Base-by-base conservation (phyloP, 2,888 invertebrate genomes). In the Drosophila barbarae region DNA sequence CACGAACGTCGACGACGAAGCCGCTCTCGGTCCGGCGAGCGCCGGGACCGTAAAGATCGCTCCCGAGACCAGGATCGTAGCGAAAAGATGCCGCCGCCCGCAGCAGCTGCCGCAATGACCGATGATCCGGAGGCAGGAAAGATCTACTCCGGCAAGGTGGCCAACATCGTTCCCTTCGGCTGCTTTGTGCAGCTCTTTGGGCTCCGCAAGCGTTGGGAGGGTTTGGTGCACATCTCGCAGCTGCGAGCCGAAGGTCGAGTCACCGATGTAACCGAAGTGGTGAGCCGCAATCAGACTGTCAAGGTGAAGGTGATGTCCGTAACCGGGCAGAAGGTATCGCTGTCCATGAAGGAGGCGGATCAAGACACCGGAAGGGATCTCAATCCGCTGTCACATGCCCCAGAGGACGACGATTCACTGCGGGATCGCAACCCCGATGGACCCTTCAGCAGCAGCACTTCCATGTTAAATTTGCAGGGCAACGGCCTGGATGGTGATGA, bases 321-420 rank as follows among this genome's bases (percentile, higher is more conserved):
- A 34, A 95, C 95, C n/a, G 98, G 97, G 0, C 96, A 96, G 87
- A 99, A 98, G 90, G 95, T 96, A 0, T 98, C 98, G 2, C 91
- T 99, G 3, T 97, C 97, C 0, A 97, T 99, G 95, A 98, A 98
- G 90, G 98, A 99, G 90, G 99, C 98, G 0, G 97, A 99, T 87
- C 99, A 99, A 89, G 93, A 93, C 21, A 95, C 95, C 0, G 99
- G 99, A 0, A 94, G 94, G 86, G 99, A 99, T 91, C 90, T 99
- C 53, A 98, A 99, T 90, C 98, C 98, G 0, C 90, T 93, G 0
- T 93, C 93, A 6, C 93, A 94, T 84, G 91, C 93, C 9, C 92
- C 93, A 72, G 91, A 92, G 73, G 91, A 91, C 47, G 91, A 82
- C 80, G 91, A 75, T 77, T 78, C 87, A 3, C 85, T 83, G 77